Evolutionary conservation across 2,113 vertebrate species (phyloP).

Genomic region (Elaphurus davidianus): DNA sequence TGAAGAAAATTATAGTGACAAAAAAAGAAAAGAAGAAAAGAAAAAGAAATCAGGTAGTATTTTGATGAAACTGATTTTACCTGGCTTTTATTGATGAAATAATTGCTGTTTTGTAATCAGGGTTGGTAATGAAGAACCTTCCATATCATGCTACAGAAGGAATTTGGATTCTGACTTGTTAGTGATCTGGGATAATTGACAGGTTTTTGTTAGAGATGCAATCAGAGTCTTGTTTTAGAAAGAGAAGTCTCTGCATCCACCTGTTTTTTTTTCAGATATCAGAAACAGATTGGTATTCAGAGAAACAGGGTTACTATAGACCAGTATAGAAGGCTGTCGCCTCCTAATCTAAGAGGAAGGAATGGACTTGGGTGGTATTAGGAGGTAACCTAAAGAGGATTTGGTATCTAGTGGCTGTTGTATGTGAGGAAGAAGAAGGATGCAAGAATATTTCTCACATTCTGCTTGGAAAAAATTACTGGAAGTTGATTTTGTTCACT

Average conservation of each 20-base stretch:
- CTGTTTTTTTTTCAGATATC: neutral
- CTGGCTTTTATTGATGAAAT: neutral
- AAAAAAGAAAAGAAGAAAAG: slow-evolving; percentile 56
- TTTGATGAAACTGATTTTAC: neutral
- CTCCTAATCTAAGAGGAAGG: neutral
- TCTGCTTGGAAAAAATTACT: neutral
- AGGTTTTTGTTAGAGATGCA: neutral
- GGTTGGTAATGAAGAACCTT: neutral
- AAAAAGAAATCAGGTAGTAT: slow-evolving; percentile 51
- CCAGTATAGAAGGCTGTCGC: neutral
- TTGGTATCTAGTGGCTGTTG: neutral
- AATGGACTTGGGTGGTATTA: neutral
- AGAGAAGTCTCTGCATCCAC: neutral
- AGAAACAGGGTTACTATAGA: neutral
- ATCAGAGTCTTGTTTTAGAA: neutral
- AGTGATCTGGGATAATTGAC: neutral
- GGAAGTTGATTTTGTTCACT: neutral
- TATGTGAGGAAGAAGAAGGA: neutral
- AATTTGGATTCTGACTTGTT: neutral
- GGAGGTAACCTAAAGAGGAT: too few relatives aligned
- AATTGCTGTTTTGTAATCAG: neutral
- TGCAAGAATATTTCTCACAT: neutral
- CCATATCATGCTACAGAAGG: neutral
- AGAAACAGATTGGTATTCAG: neutral
- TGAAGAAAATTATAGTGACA: slow-evolving; percentile 77